Evolutionary conservation across 2,797 vertebrate species (phyloP).

Genomic region (Emydoidea blandingii): DNA sequence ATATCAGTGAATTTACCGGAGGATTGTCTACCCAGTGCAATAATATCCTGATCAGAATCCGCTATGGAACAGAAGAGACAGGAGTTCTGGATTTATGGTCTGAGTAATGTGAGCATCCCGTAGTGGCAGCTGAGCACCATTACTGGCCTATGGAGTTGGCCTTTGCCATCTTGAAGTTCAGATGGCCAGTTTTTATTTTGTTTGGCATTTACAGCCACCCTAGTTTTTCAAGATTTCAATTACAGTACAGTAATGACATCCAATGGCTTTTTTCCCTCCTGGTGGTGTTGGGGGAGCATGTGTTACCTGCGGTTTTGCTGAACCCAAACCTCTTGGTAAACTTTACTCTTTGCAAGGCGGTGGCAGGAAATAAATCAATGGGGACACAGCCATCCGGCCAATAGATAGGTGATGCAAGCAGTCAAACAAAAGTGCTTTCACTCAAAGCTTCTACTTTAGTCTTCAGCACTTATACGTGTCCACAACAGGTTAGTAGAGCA

Average conservation of each 20-base stretch:
- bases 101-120: not conserved
- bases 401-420: too few species aligned
- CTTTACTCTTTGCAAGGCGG: too few species aligned
- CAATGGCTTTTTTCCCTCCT: not conserved
- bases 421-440: too few species aligned
- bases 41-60: not conserved
- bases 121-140: not conserved
- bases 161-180: slow-evolving; percentile 11
- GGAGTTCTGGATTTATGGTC: not conserved
- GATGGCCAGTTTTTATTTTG: not conserved
- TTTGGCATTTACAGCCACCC: not conserved
- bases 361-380: too few species aligned
- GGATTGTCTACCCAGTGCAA: not conserved
- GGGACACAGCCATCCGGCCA: too few species aligned
- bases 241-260: not conserved
- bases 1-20: not conserved
- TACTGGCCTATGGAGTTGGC: not conserved
- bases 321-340: too few species aligned
- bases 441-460: too few species aligned
- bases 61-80: not conserved
- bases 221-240: slow-evolving; percentile 5
- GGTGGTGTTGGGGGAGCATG: not conserved
- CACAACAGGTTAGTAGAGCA: too few species aligned
- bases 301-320: too few species aligned
- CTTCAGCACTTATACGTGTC: too few species aligned